phyloP scores from a whole-genome alignment of 2,888 invertebrate genomes.

The Helicoverpa assulta region DNA sequence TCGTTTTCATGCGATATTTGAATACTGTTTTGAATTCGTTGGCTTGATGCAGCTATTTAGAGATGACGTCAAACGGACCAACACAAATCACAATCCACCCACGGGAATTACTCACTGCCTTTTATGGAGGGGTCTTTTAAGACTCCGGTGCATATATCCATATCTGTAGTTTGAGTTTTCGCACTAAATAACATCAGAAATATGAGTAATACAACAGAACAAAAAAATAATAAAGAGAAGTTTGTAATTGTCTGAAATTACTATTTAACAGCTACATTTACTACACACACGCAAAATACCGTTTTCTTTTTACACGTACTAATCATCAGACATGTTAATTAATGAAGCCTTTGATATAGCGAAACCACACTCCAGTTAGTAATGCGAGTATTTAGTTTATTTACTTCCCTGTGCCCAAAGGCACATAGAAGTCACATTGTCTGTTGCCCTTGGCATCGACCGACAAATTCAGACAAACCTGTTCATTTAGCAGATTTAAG shows the following conservation, averaged over 20 bases:
- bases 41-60: slow-evolving; percentile 36
- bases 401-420: slow-evolving; percentile 81
- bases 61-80: slow-evolving; percentile 56
- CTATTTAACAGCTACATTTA: slow-evolving; percentile 26
- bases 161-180: slow-evolving; percentile 8
- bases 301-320: slow-evolving; percentile 16
- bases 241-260: slow-evolving; percentile 24
- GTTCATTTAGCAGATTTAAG: slow-evolving; percentile 66
- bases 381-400: slow-evolving; percentile 74
- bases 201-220: neutral
- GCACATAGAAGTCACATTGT: slow-evolving; percentile 87
- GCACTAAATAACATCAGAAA: slow-evolving; percentile 3
- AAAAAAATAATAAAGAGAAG: slow-evolving; percentile 8
- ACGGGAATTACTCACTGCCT: slow-evolving; percentile 42
- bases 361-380: slow-evolving; percentile 58
- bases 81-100: slow-evolving; percentile 39
- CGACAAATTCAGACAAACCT: slow-evolving; percentile 64
- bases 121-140: slow-evolving; percentile 36
- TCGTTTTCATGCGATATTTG: slow-evolving; percentile 52
- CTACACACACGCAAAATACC: slow-evolving; percentile 29
- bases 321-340: slow-evolving; percentile 62
- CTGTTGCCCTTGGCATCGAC: slow-evolving; percentile 78
- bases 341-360: slow-evolving; percentile 58
- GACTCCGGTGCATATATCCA: slow-evolving; percentile 4
- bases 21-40: slow-evolving; percentile 43